phyloP scores from a whole-genome alignment of 1,140 invertebrate genomes.

The Asobara japonica region DNA sequence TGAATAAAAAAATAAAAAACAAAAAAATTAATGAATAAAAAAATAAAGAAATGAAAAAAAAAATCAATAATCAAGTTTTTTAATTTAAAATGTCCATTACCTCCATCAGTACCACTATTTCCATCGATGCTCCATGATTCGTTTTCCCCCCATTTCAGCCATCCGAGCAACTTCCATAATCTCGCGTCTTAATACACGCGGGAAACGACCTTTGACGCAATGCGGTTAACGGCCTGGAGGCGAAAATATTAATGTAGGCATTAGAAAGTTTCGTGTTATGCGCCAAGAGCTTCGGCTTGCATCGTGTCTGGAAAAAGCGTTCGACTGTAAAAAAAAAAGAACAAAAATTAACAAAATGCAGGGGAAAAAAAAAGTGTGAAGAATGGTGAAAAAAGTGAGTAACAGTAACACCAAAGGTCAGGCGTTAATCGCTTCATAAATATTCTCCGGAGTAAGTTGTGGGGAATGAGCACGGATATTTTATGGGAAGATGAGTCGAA shows the following conservation, averaged over 20 bases:
- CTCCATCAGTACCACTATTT: too few relatives aligned
- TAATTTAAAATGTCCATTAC: not conserved
- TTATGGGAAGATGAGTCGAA: not conserved
- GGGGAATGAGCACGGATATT: constrained; percentile 2
- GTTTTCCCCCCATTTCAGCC: not conserved
- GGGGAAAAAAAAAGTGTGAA: not conserved
- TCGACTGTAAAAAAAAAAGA: not conserved
- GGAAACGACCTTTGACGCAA: constrained; percentile 49
- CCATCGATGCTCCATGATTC: not conserved
- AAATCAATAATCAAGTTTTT: not conserved
- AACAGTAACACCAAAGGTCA: constrained; percentile 11
- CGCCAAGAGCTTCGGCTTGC: not conserved
- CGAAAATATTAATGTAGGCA: constrained; percentile 53
- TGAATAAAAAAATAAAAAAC: too few relatives aligned
- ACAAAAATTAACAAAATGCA: too few relatives aligned
- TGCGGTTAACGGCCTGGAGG: constrained; percentile 44
- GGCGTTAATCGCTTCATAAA: constrained; percentile 11
- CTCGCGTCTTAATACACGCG: not conserved
- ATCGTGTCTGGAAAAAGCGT: not conserved
- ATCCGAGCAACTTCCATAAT: constrained; percentile 3
- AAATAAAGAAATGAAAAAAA: too few relatives aligned
- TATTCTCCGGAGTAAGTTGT: not conserved
- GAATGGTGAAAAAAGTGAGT: not conserved
- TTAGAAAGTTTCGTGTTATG: constrained; percentile 51
- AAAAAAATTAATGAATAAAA: too few relatives aligned